These are phyloP conservation scores for Trinorchestia longiramus DNA, from an alignment of 1,140 invertebrate species.

Conservation along the genomic window DNA sequence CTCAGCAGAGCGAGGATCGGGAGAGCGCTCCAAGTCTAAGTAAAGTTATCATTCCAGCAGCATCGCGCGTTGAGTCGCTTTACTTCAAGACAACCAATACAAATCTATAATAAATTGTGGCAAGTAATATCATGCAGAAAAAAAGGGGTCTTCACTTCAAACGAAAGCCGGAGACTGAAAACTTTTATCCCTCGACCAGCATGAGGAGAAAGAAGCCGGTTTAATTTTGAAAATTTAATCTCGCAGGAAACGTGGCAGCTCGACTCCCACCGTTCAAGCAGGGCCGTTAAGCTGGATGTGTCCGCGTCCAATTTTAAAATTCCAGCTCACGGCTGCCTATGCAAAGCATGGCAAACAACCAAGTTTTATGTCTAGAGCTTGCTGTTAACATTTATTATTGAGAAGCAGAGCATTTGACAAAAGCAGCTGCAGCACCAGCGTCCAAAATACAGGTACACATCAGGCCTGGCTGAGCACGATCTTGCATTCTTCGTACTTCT, in stretches of 20 bases:
- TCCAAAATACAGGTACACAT: neutral
- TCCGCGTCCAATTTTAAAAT: constrained; percentile 1
- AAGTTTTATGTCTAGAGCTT: neutral
- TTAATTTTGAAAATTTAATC: constrained; percentile 10
- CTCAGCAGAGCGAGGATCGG: no score
- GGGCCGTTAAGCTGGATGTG: neutral
- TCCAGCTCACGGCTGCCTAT: neutral
- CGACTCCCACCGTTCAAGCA: neutral
- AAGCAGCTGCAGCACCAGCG: neutral
- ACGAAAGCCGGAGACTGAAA: neutral
- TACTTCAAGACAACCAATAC: no score
- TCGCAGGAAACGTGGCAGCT: neutral
- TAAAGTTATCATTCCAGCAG: no score
- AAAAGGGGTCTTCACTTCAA: neutral
- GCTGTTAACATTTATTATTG: neutral
- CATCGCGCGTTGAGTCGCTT: no score
- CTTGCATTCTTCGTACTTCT: neutral
- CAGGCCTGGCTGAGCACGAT: neutral
- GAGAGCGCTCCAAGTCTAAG: no score
- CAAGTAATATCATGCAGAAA: neutral
- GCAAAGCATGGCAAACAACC: neutral
- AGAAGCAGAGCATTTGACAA: no score
- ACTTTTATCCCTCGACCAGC: neutral
- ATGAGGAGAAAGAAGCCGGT: neutral
- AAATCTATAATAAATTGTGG: neutral